Conservation (phyloP, 2,888 invertebrate genomes). For the Ennomos fuscantarius region DNA sequence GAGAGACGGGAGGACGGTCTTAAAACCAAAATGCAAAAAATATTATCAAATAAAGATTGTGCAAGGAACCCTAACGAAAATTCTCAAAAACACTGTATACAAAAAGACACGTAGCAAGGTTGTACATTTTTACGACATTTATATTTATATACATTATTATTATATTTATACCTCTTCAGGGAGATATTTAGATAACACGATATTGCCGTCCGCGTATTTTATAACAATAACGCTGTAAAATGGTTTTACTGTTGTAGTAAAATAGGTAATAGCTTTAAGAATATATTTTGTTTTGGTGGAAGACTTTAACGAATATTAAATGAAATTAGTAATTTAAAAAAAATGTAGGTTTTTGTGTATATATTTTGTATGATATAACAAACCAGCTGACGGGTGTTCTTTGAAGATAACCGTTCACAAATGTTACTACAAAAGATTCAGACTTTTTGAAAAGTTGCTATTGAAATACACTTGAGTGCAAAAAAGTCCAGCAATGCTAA, state of each 20-base stretch:
- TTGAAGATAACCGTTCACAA: too few species aligned
- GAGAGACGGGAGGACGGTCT: too few species aligned
- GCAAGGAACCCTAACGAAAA: neutral
- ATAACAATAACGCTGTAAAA: slow-evolving; percentile 25
- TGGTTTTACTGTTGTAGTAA: slow-evolving; percentile 22
- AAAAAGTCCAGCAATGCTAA: too few species aligned
- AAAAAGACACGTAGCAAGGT: slow-evolving; percentile 36
- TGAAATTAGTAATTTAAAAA: too few species aligned
- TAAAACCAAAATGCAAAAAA: too few species aligned
- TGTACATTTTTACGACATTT: slow-evolving; percentile 37
- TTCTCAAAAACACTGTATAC: slow-evolving; percentile 1
- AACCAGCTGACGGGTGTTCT: too few species aligned
- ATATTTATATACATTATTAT: slow-evolving; percentile 38
- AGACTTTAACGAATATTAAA: neutral
- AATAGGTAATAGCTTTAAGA: slow-evolving; percentile 6
- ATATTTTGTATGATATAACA: too few species aligned
- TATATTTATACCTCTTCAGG: slow-evolving; percentile 35
- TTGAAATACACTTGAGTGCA: too few species aligned
- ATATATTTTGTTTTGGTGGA: neutral
- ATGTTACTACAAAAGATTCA: too few species aligned
- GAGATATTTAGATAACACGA: slow-evolving; percentile 36
- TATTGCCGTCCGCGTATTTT: slow-evolving; percentile 22
- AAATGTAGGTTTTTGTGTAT: too few species aligned
- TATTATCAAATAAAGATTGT: too few species aligned
- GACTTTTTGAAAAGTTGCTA: too few species aligned